phyloP scores from a whole-genome alignment of 2,113 vertebrate species.

The Apus apus region DNA sequence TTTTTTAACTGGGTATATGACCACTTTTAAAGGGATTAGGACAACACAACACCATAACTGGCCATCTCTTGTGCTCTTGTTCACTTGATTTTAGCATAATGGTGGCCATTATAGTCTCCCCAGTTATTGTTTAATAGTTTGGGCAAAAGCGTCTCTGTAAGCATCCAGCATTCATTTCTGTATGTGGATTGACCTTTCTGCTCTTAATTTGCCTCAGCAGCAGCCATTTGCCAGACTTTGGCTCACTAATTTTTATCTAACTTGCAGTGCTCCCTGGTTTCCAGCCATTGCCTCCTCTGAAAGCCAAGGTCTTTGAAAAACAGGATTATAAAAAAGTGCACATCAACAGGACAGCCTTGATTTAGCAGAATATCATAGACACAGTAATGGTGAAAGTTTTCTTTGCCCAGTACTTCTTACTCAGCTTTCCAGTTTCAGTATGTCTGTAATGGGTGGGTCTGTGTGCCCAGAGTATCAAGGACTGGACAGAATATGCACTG shows the following conservation, averaged over 20 bases:
- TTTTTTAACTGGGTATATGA: constrained; percentile 11
- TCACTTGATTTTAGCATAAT: neutral
- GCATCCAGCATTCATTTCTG: neutral
- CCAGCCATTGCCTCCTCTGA: neutral
- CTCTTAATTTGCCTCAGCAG: neutral
- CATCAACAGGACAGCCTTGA: neutral
- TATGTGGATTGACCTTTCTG: neutral
- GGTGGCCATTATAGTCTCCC: neutral
- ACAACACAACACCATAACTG: neutral
- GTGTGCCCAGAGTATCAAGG: neutral
- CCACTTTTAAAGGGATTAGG: constrained; percentile 8
- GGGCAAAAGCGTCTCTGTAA: neutral
- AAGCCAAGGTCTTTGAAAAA: neutral
- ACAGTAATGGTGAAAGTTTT: neutral
- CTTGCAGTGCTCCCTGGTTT: neutral
- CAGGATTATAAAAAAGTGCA: neutral
- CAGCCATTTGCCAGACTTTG: neutral
- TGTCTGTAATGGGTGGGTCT: neutral
- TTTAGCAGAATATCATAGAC: neutral
- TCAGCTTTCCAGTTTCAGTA: neutral
- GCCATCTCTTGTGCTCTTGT: neutral
- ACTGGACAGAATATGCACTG: neutral
- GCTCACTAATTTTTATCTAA: neutral
- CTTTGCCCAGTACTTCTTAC: neutral
- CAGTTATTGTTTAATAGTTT: neutral